Base-by-base conservation (phyloP, 2,113 vertebrate genomes). In the Ophthalmolycus amberensis region DNA sequence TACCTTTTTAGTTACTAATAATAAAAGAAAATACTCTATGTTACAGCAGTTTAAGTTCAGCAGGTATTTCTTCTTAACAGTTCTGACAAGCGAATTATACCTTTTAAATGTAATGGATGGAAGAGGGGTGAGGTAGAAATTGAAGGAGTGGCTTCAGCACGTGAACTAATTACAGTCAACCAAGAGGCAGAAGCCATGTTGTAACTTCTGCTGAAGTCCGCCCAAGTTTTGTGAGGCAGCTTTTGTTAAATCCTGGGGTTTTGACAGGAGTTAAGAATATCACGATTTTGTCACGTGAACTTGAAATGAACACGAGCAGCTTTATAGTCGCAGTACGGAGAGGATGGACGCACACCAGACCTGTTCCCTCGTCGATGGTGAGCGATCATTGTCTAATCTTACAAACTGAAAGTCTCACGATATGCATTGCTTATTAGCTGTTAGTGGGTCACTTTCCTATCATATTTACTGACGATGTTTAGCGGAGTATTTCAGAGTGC, bases 121-220 rank as follows among this genome's bases (percentile, higher is more conserved):
- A 10, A n/a, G 62, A 14, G 2, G 34, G 20, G 3, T 3, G 44
- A 1, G 22, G 22, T 4, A 12, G 9, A 38, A 42, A 5, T 2
- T 0, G 42, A n/a, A 27, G 71, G 73, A 10, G 72, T 66, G 50
- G 29, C 71, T 29, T 32, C 27, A 46, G 40, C 37, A 15, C 38
- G 1, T n/a, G 58, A 54, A 40, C 3, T 70, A 77, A 76, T 1
- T 37, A 48, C 18, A 48, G 6, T 62, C 22, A 50, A n/a, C 74
- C 78, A 87, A 74, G 3, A 11, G 6, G 58, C 6, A 12, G 77
- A 0, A 34, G 70, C 71, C 77, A 80, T 85, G 37, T 85, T 83
- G 2, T 3, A 69, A 60, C 32, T 71, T 65, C 16, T 7, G 0
- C 12, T 0, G 6, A 20, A 58, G 1, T 27, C 6, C 2, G 4